Base-by-base conservation (phyloP, 2,888 invertebrate genomes). In the Archips xylosteana region DNA sequence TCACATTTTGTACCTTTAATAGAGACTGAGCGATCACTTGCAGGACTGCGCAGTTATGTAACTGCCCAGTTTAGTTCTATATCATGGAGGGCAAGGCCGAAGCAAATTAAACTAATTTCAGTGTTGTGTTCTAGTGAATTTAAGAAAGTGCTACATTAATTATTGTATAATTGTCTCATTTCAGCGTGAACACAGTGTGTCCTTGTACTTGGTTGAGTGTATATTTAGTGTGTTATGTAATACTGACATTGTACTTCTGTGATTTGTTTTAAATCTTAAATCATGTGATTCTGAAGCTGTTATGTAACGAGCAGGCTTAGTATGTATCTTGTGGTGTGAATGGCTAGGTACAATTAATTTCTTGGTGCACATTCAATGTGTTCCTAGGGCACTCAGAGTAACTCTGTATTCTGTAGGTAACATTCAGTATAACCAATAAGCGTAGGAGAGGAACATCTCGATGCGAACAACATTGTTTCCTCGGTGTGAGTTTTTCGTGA, bases 401-500 rank as follows among this genome's bases (percentile, higher is more conserved):
- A 57, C 36, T 67, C 49, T 61, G 59, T 67, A 65, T 61, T 66
- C 65, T 54, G 65, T 74, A 74, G 74, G 63, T 64, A 75, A 68
- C 63, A 75, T 71, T 63, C 66, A 71, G 60, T 62, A 34, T 39
- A 73, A 68, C 49, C 64, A 69, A 60, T 74, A 70, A 71, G 64
- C 59, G 49, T 60, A 60, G 62, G 23, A 70, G 70, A 49, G 36
- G 59, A 64, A 65, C 62, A 62, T 51, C 68, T 70, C 51, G 63
- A 67, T 75, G 62, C 47, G 61, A 75, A 70, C 66, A 75, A 69
- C 70, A 54, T 62, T 79, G 76, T 76, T 77, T 78, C 80, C 89
- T 91, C 88, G 85, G 88, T 86, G 82, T 90, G 89, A 87, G 79
- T 89, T 92, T 92, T 93, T 90, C 90, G 82, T 79, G 76, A 78